These are phyloP conservation scores for Pseudorhombus dupliciocellatus DNA, from an alignment of 2,113 vertebrate species.

Conservation along the genomic window DNA sequence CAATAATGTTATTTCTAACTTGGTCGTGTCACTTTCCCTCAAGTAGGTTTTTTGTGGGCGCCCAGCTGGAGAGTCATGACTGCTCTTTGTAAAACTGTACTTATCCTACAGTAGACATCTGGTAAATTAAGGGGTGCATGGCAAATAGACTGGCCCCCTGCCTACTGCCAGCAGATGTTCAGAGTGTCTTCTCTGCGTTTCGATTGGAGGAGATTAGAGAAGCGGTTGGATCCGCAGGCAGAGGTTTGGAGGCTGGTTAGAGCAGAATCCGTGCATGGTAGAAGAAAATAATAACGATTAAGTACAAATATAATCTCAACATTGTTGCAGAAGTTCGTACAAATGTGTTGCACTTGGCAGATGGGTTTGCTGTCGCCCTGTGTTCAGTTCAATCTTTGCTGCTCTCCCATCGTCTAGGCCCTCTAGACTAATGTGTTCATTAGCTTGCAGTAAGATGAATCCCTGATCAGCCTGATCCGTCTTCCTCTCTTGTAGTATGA, in stretches of 20 bases:
- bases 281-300: not conserved
- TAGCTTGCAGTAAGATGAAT: no score
- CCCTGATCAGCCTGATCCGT: no score
- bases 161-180: constrained; percentile 75
- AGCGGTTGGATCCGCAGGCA: constrained; percentile 22
- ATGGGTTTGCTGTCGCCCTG: not conserved
- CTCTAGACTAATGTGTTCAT: no score
- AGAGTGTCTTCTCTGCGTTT: constrained; percentile 55
- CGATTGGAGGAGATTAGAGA: constrained; percentile 37
- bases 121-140: constrained; percentile 75
- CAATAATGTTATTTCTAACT: constrained; percentile 12
- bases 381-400: no score
- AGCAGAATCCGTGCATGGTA: not conserved
- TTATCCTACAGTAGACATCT: constrained; percentile 78
- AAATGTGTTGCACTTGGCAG: not conserved
- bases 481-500: no score
- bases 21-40: constrained; percentile 39
- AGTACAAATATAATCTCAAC: not conserved
- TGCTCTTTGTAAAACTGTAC: constrained; percentile 58
- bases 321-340: not conserved
- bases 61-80: constrained; percentile 67
- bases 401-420: no score
- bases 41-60: constrained; percentile 48
- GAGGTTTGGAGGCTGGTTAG: constrained; percentile 17
- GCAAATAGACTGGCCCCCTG: constrained; percentile 69